A percentile compares a stretch with the other conserved stretches of the same genome.
Conservation (phyloP, 2,888 invertebrate genomes). For the Acanthococcus lagerstroemiae region DNA sequence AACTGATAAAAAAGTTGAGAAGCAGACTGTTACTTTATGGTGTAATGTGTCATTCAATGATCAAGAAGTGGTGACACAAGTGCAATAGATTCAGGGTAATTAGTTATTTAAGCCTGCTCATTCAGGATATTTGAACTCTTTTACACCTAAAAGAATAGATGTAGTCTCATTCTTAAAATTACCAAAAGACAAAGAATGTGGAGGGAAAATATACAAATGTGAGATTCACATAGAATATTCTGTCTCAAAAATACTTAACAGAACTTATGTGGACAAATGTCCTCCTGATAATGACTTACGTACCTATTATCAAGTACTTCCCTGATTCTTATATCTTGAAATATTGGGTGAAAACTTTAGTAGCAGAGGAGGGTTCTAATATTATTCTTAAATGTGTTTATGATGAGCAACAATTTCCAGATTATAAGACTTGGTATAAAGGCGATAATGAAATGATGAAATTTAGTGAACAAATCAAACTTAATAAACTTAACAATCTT, state of each 20-base stretch:
- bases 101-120: not conserved
- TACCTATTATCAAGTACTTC: not conserved
- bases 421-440: not conserved
- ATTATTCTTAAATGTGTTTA: not conserved
- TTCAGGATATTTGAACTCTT: conserved; percentile 1
- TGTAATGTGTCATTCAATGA: conserved; percentile 16
- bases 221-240: not conserved
- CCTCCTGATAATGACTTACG: too few species aligned
- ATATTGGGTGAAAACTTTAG: not conserved
- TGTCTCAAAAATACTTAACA: not conserved
- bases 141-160: conserved; percentile 1
- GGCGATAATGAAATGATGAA: not conserved
- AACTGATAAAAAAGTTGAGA: conserved; percentile 7
- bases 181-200: not conserved
- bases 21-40: conserved; percentile 3
- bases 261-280: not conserved
- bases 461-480: not conserved
- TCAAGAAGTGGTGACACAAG: not conserved
- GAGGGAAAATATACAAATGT: conserved; percentile 1
- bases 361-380: not conserved
- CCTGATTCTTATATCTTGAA: not conserved
- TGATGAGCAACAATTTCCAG: not conserved
- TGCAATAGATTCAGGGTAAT: conserved; percentile 9
- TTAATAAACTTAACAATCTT: too few species aligned
- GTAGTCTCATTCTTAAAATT: conserved; percentile 1